Evolutionary conservation across 2,888 invertebrate species (phyloP).

Genomic region (Poecilobothrus nobilitatus): DNA sequence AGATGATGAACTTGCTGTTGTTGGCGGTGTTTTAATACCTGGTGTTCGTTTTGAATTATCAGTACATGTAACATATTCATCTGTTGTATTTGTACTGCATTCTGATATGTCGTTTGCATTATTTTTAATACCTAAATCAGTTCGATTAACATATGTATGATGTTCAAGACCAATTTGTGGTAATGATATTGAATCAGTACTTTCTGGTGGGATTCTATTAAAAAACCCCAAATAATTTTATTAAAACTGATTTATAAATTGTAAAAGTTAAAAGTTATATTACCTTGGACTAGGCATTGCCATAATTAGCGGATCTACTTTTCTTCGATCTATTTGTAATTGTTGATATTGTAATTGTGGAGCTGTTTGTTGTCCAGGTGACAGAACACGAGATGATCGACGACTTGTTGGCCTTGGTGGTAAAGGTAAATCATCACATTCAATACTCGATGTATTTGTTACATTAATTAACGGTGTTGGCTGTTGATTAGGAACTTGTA

Average conservation of each 20-base stretch:
- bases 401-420: constrained; percentile 32
- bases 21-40: constrained; percentile 47
- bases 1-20: constrained; percentile 44
- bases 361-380: constrained; percentile 38
- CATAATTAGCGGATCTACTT: constrained; percentile 22
- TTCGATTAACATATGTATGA: constrained; percentile 48
- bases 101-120: constrained; percentile 67
- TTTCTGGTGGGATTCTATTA: constrained; percentile 4
- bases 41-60: constrained; percentile 57
- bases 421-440: constrained; percentile 29
- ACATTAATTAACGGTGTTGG: constrained; percentile 50
- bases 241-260: neutral
- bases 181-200: constrained; percentile 7
- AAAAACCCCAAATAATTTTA: too few relatives aligned
- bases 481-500: constrained; percentile 2
- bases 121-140: constrained; percentile 59
- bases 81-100: constrained; percentile 71
- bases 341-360: constrained; percentile 36
- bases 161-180: constrained; percentile 15
- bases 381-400: constrained; percentile 39
- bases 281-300: constrained; percentile 18
- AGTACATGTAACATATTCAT: constrained; percentile 82
- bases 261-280: neutral
- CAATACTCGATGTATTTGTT: constrained; percentile 31
- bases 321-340: constrained; percentile 22